These are phyloP conservation scores for Drosophila putrida DNA, from an alignment of 2,888 invertebrate genomes.

Conservation along the genomic window DNA sequence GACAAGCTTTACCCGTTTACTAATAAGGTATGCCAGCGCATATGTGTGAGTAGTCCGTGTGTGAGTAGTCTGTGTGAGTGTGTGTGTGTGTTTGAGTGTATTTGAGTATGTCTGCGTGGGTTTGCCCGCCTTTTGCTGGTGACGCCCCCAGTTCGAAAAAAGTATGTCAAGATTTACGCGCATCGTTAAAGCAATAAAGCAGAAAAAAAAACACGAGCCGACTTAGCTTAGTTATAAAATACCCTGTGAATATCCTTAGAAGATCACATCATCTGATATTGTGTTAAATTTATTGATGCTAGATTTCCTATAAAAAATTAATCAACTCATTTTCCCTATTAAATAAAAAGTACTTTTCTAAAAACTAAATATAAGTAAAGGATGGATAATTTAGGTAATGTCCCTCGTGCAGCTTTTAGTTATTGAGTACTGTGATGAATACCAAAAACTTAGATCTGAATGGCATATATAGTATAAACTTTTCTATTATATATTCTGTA, in stretches of 20 bases:
- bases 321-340: too few relatives aligned
- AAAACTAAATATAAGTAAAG: too few relatives aligned
- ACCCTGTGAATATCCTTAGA: slow-evolving; percentile 23
- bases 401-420: neutral
- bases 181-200: slow-evolving; percentile 71
- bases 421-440: too few relatives aligned
- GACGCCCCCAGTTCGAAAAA: slow-evolving; percentile 42
- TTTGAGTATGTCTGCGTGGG: slow-evolving; percentile 2
- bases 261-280: neutral
- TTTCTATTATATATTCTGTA: neutral
- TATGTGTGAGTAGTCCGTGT: slow-evolving; percentile 3
- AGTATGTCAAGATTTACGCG: slow-evolving; percentile 81
- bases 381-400: too few relatives aligned
- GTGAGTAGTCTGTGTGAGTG: neutral
- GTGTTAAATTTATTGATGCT: neutral
- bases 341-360: too few relatives aligned
- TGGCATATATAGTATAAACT: too few relatives aligned
- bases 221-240: slow-evolving; percentile 1
- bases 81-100: slow-evolving; percentile 3
- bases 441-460: neutral
- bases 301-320: neutral
- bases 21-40: slow-evolving; percentile 29
- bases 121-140: slow-evolving; percentile 27
- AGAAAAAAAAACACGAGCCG: slow-evolving; percentile 20
- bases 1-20: slow-evolving; percentile 30